These are phyloP conservation scores for Bergia puertoricense DNA, from an alignment of 92 coral and sea anemone genomes.

Conservation along the genomic window DNA sequence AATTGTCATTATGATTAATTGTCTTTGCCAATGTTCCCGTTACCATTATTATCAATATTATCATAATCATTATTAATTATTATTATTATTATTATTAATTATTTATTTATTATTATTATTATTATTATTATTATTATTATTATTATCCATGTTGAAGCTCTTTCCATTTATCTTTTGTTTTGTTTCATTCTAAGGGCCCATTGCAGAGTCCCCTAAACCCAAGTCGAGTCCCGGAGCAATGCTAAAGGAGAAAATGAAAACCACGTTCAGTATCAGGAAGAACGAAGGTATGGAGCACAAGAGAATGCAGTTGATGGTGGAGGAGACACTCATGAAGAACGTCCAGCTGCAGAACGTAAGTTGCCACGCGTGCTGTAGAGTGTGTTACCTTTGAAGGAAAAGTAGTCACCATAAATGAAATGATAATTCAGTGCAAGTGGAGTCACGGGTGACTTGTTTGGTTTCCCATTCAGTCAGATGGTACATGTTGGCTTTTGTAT, in stretches of 20 bases:
- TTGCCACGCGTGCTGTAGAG: neutral
- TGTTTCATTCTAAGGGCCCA: slow-evolving; percentile 53
- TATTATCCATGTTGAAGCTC: no score
- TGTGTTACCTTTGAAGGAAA: neutral
- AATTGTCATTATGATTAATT: no score
- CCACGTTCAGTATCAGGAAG: slow-evolving; percentile 73
- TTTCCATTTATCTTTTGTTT: neutral
- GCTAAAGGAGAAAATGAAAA: slow-evolving; percentile 79
- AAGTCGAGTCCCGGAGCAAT: slow-evolving; percentile 65
- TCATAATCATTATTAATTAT: no score
- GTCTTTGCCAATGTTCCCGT: no score
- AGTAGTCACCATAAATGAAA: neutral
- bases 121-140: no score
- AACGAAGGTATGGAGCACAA: slow-evolving; percentile 66
- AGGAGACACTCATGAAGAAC: slow-evolving; percentile 96
- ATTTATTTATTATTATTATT: no score
- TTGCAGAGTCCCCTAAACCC: slow-evolving; percentile 78
- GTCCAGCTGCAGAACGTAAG: slow-evolving; percentile 84
- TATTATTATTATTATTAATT: no score
- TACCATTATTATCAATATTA: no score
- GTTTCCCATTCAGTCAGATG: no score
- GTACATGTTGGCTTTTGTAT: no score
- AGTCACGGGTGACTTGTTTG: no score
- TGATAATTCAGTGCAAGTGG: neutral
- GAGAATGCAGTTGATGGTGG: slow-evolving; percentile 89